Percentiles rank a stretch among this genome's conserved stretches.
These are phyloP conservation scores for Octomys mimax DNA, from an alignment of 2,797 vertebrate species.

Conservation along the genomic window DNA sequence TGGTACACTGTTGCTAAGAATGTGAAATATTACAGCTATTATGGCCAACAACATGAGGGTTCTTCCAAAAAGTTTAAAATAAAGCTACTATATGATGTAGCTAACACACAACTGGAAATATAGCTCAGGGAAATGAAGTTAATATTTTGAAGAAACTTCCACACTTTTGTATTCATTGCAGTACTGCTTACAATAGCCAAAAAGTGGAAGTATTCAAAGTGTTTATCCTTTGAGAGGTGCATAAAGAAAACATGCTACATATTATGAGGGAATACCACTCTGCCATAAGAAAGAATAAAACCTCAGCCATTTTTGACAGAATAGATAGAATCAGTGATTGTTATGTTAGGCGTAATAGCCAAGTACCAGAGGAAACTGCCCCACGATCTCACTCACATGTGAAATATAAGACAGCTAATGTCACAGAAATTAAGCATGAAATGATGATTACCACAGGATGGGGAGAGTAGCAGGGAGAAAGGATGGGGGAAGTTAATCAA, in stretches of 20 bases:
- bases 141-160: background rate
- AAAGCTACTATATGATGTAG: background rate
- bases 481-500: background rate
- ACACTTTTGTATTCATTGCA: background rate
- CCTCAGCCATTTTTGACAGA: background rate
- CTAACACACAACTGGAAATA: background rate
- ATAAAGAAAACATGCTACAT: background rate
- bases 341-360: background rate
- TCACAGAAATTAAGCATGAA: background rate
- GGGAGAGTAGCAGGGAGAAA: no score
- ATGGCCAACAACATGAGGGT: background rate
- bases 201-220: background rate
- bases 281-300: background rate
- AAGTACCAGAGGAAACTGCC: background rate
- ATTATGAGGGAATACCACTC: background rate
- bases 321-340: background rate
- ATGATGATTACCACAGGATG: background rate
- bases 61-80: background rate
- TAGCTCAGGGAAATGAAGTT: background rate
- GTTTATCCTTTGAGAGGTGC: background rate
- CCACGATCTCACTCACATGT: background rate
- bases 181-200: no score
- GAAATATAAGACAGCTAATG: background rate
- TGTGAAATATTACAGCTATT: background rate
- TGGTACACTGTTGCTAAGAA: background rate